These are phyloP conservation scores for Neodiprion fabricii DNA, from an alignment of 1,140 invertebrate species.

Conservation along the genomic window DNA sequence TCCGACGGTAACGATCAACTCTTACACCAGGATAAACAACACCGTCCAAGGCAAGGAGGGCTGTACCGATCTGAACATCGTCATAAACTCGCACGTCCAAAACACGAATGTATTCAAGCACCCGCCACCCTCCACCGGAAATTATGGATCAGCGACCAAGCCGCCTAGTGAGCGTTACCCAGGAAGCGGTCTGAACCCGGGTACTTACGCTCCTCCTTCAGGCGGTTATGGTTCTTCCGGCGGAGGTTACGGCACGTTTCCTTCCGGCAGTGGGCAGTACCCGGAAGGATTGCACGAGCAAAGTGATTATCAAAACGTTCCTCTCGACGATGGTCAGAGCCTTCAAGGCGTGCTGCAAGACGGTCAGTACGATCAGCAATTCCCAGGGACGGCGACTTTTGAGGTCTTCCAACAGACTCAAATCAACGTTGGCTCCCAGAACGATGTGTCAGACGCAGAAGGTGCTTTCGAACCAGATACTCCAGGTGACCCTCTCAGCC, in stretches of 20 bases:
- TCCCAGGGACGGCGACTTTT: conserved; percentile 28
- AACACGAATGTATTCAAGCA: conserved; percentile 45
- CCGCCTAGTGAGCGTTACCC: not conserved
- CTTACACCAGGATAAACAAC: conserved; percentile 54
- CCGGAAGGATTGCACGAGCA: not conserved
- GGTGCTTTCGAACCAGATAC: conserved; percentile 16
- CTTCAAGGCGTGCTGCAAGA: not conserved
- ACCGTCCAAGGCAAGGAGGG: conserved; percentile 57
- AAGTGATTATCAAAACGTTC: not conserved
- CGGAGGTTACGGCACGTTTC: not conserved
- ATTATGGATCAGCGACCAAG: not conserved
- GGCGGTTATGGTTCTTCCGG: not conserved
- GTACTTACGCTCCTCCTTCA: not conserved
- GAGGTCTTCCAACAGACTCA: conserved; percentile 48
- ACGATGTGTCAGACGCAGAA: not conserved
- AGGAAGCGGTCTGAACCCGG: too few relatives aligned
- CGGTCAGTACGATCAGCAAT: not conserved
- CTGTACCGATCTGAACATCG: conserved; percentile 58
- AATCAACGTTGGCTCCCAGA: conserved; percentile 38
- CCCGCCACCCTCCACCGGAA: conserved; percentile 13
- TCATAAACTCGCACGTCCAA: conserved; percentile 57
- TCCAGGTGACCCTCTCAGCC: too few relatives aligned
- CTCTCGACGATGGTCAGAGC: not conserved
- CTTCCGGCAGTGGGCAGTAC: not conserved
- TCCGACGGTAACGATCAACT: conserved; percentile 57